Evolutionary conservation across 2,113 vertebrate species (phyloP).

Genomic region (Myotis yumanensis): DNA sequence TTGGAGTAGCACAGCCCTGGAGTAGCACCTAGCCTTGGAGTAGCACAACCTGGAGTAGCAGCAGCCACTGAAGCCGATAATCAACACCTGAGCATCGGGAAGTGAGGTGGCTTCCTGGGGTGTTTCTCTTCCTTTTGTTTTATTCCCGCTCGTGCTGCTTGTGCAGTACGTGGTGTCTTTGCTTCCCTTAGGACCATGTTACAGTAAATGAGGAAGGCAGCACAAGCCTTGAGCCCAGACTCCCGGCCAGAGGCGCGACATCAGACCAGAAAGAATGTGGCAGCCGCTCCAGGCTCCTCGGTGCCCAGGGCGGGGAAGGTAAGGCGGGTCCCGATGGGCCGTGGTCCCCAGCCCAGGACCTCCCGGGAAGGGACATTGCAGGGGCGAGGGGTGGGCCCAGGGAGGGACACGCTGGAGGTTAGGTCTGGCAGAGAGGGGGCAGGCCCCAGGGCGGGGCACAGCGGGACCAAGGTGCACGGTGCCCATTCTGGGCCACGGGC

Average conservation of each 20-base stretch:
- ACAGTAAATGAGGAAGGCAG: conserved; percentile 32
- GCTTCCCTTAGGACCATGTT: conserved; percentile 10
- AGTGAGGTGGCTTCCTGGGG: not conserved
- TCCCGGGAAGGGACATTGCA: fast-evolving
- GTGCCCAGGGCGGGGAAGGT: conserved; percentile 84
- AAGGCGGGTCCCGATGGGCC: not conserved
- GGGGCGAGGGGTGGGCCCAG: not conserved
- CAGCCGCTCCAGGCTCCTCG: conserved; percentile 77
- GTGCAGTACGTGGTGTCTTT: fast-evolving
- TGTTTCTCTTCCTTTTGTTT: not conserved
- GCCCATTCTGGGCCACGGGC: no score
- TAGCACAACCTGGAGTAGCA: no score
- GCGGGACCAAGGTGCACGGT: no score
- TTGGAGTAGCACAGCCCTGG: no score
- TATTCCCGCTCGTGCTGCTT: fast-evolving
- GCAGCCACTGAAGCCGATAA: no score
- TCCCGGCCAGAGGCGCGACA: not conserved
- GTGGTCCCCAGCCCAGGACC: not conserved
- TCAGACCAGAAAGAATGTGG: conserved; percentile 81
- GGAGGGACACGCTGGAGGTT: not conserved
- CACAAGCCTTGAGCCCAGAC: fast-evolving
- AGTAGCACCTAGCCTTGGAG: no score
- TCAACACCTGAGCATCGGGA: no score
- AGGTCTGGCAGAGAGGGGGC: not conserved
- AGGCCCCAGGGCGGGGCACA: not conserved